These are phyloP conservation scores for Apodemia mormo DNA, from an alignment of 2,888 invertebrate genomes.

Conservation along the genomic window DNA sequence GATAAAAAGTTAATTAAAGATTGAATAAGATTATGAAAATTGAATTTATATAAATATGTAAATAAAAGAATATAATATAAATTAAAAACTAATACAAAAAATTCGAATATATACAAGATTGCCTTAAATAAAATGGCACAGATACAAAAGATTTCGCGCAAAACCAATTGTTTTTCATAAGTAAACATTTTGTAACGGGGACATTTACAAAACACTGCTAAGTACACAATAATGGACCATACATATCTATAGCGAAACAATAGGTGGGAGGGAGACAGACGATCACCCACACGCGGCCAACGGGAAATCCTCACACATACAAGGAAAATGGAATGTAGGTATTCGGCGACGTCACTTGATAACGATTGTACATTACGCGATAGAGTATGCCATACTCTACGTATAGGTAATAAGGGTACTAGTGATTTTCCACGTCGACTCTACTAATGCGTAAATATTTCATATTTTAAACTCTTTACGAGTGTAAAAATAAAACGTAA, in stretches of 20 bases:
- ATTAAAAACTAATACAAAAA: slow-evolving; percentile 11
- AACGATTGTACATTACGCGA: slow-evolving; percentile 53
- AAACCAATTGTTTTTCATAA: slow-evolving; percentile 29
- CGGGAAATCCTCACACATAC: slow-evolving; percentile 35
- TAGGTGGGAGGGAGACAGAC: slow-evolving; percentile 39
- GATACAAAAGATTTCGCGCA: slow-evolving; percentile 19
- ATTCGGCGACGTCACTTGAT: slow-evolving; percentile 51
- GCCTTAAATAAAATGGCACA: slow-evolving; percentile 14
- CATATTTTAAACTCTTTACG: background rate
- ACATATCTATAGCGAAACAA: slow-evolving; percentile 41
- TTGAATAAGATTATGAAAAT: too few relatives aligned
- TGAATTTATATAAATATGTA: too few relatives aligned
- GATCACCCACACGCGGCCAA: slow-evolving; percentile 29
- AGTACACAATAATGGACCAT: slow-evolving; percentile 64
- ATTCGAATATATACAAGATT: slow-evolving; percentile 2
- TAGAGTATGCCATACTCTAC: slow-evolving; percentile 23
- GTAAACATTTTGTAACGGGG: slow-evolving; percentile 40
- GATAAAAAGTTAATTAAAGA: too few relatives aligned
- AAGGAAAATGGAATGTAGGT: slow-evolving; percentile 50
- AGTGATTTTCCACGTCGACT: slow-evolving; percentile 47
- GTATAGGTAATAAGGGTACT: slow-evolving; percentile 44
- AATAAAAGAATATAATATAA: background rate
- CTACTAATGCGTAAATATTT: slow-evolving; percentile 3
- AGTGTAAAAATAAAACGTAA: too few relatives aligned
- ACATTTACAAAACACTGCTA: slow-evolving; percentile 57